Evolutionary conservation across 2,888 invertebrate genomes (phyloP), one percentile per base, ranked within the genome.

Genomic region (Amitus sp.): DNA sequence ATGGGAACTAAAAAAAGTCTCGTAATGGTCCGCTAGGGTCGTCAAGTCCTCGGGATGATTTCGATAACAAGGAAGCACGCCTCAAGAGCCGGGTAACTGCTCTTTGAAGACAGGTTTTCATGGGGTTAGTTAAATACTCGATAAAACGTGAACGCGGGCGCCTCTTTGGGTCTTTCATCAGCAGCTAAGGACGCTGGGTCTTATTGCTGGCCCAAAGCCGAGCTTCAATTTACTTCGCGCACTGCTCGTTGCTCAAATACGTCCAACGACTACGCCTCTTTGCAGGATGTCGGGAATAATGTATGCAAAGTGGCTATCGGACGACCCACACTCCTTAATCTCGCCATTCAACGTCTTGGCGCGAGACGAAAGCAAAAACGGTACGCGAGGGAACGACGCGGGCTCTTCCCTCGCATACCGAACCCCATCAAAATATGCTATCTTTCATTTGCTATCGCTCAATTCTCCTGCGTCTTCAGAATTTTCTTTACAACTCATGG

Each of bases 281-380:
- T 47, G 43, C 34, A 30, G 62, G 58, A 61, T 62, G 43, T 40
- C 39, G 58, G 59, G 57, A 65, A 65, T 74, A 73, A 73, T 70
- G 70, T 73, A 74, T 73, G 73, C 69, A 71, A 73, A 74, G 70
- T 70, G 72, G 72, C 66, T 75, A 74, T 75, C 71, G 66, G 60
- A 58, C 53, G 58, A 55, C 59, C 63, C 64, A 66, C 66, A 66
- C 65, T 61, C 68, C 66, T 73, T 69, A 73, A 71, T 71, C 73
- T 67, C 66, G 62, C 70, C 72, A 71, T 73, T 69, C 72, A 68
- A 66, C 65, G 68, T 39, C 40, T 47, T 61, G 50, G 51, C 52
- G 37, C 57, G 61, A 49, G 59, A 51, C 55, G 37, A 55, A 52
- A 58, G 55, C 54, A 40, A 55, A 58, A 61, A 52, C 49, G 53